Percentiles rank a stretch among this genome's conserved stretches.
Conservation (phyloP, 2,888 invertebrate genomes). For the Odontomyia ornata region DNA sequence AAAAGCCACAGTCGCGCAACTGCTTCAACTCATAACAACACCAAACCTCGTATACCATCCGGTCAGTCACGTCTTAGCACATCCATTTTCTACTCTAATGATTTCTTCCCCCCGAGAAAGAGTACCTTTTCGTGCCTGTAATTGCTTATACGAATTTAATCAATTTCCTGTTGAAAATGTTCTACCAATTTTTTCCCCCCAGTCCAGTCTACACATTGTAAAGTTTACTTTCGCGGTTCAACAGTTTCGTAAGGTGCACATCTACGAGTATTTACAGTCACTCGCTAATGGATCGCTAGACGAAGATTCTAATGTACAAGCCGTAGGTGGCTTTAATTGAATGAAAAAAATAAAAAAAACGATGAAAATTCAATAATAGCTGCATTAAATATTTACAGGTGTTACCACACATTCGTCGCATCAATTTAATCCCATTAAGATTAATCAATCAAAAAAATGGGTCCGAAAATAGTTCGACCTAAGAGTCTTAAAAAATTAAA, state of each 20-base stretch:
- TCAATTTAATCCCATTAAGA: conserved; percentile 41
- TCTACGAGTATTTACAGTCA: not conserved
- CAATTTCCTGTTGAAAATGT: conserved; percentile 44
- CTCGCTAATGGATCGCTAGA: not conserved
- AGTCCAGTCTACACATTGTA: no score
- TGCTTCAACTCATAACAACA: no score
- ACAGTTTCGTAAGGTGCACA: not conserved
- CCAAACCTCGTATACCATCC: no score
- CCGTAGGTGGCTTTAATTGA: conserved; percentile 30
- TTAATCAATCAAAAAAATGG: no score
- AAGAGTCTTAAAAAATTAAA: no score
- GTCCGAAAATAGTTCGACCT: no score
- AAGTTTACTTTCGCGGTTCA: no score
- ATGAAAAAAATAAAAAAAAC: no score
- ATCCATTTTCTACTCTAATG: no score
- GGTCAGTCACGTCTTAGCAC: no score
- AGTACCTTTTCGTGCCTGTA: conserved; percentile 35
- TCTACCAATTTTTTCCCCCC: conserved; percentile 27
- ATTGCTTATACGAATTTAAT: conserved; percentile 43
- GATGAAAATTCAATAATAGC: conserved; percentile 27
- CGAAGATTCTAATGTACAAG: not conserved
- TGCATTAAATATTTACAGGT: conserved; percentile 38
- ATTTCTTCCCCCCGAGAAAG: no score
- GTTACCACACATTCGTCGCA: not conserved
- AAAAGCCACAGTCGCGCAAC: no score